phyloP scores from a whole-genome alignment of 2,113 vertebrate genomes.

The Passer montanus region DNA sequence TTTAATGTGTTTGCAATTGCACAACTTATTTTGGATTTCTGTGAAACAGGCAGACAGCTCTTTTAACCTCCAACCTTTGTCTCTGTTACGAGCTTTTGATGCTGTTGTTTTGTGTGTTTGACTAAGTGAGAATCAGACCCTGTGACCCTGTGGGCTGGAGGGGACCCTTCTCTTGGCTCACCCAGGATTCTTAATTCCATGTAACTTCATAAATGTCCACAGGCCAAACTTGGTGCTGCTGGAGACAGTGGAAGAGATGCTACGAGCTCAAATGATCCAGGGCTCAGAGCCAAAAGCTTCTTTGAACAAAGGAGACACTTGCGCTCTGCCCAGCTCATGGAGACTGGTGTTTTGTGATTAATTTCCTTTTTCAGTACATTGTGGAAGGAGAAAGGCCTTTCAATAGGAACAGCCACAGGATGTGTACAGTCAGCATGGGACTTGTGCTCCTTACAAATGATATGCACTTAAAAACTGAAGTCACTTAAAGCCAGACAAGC shows the following conservation, averaged over 20 bases:
- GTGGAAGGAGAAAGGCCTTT: not conserved
- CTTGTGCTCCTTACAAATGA: not conserved
- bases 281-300: not conserved
- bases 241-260: not conserved
- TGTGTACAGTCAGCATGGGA: not conserved
- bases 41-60: not conserved
- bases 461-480: not conserved
- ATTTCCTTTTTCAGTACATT: not conserved
- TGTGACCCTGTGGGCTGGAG: not conserved
- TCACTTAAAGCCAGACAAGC: not conserved
- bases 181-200: not conserved
- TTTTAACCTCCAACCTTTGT: not conserved
- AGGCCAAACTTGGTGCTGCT: not conserved
- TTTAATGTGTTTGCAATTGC: constrained; percentile 29
- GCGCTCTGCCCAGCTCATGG: not conserved
- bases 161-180: not conserved
- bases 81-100: not conserved
- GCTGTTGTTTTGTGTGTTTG: not conserved
- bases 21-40: constrained; percentile 32
- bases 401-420: not conserved
- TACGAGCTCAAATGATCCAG: not conserved
- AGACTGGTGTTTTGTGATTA: not conserved
- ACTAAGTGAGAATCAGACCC: not conserved
- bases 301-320: not conserved
- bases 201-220: not conserved